These are phyloP conservation scores for Tiliacea citrago DNA, from an alignment of 2,888 invertebrate genomes.

Conservation along the genomic window DNA sequence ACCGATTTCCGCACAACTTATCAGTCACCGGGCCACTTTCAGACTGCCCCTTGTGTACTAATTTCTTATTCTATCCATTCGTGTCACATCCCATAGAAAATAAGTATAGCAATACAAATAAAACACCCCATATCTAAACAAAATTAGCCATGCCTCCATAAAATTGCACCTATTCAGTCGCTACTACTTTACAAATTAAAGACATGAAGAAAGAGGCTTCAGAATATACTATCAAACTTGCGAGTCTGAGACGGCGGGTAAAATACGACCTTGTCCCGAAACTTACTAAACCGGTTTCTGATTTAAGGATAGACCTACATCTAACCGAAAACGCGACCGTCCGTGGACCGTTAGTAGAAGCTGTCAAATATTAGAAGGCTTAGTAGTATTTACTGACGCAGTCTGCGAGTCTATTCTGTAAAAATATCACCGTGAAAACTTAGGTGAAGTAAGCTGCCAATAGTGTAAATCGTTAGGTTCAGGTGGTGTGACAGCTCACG, in stretches of 20 bases:
- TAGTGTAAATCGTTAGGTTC: no score
- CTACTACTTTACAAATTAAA: constrained; percentile 32
- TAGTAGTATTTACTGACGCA: no score
- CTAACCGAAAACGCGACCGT: constrained; percentile 28
- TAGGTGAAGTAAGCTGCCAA: no score
- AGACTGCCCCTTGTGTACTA: no score
- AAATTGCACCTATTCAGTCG: not conserved
- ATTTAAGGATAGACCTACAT: constrained; percentile 39
- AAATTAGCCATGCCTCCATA: constrained; percentile 4
- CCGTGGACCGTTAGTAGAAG: constrained; percentile 4
- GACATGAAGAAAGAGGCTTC: constrained; percentile 3
- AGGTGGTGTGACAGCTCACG: no score
- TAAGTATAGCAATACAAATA: constrained; percentile 12
- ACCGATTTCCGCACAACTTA: no score
- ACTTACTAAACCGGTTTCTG: constrained; percentile 61
- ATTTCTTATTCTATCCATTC: no score
- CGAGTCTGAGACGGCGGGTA: constrained; percentile 34
- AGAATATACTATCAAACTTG: constrained; percentile 41
- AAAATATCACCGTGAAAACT: no score
- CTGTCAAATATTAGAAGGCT: constrained; percentile 2
- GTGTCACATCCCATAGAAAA: not conserved
- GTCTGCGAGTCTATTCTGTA: no score
- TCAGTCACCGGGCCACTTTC: no score
- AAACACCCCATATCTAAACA: constrained; percentile 11
- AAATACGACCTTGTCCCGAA: constrained; percentile 52